A percentile compares a stretch with the other conserved stretches of the same genome.
phyloP scores from a whole-genome alignment of 2,797 vertebrate genomes.

The Lemur catta region DNA sequence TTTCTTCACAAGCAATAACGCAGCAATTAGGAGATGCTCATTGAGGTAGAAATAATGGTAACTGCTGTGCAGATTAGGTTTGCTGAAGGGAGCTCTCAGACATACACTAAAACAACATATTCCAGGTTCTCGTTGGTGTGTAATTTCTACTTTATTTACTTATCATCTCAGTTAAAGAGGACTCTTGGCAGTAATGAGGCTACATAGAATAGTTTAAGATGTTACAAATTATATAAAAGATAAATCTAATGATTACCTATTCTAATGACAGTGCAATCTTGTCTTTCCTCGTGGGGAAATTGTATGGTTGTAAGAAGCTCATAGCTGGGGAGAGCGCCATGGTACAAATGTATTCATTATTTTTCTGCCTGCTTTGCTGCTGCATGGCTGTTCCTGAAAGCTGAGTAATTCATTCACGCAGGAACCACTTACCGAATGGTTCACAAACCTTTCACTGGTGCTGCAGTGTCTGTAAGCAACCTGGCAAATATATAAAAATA shows the following conservation, averaged over 20 bases:
- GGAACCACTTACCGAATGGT: slow-evolving; percentile 75
- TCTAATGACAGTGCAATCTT: slow-evolving; percentile 84
- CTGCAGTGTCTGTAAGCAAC: slow-evolving; percentile 68
- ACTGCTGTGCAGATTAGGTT: slow-evolving; percentile 85
- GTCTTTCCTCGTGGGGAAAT: slow-evolving; percentile 81
- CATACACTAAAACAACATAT: slow-evolving; percentile 86
- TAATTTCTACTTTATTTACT: slow-evolving; percentile 90
- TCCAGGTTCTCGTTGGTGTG: slow-evolving; percentile 83
- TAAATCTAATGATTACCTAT: slow-evolving; percentile 87
- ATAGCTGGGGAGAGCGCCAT: slow-evolving; percentile 76
- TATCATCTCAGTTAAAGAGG: slow-evolving; percentile 87
- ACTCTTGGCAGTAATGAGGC: slow-evolving; percentile 87
- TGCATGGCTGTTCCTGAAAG: slow-evolving; percentile 75
- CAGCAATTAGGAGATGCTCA: slow-evolving; percentile 88
- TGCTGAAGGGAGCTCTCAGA: slow-evolving; percentile 85
- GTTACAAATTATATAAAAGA: slow-evolving; percentile 85
- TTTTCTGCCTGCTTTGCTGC: slow-evolving; percentile 81
- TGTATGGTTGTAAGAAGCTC: slow-evolving; percentile 76
- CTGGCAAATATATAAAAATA: slow-evolving; percentile 78
- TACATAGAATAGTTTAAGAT: slow-evolving; percentile 83
- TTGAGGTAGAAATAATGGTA: slow-evolving; percentile 89
- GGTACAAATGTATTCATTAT: slow-evolving; percentile 80
- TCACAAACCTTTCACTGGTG: slow-evolving; percentile 80
- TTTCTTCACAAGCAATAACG: slow-evolving; percentile 87
- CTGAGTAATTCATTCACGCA: slow-evolving; percentile 80